Base-by-base conservation (phyloP, 1,140 invertebrate genomes). In the Tachypleus tridentatus region DNA sequence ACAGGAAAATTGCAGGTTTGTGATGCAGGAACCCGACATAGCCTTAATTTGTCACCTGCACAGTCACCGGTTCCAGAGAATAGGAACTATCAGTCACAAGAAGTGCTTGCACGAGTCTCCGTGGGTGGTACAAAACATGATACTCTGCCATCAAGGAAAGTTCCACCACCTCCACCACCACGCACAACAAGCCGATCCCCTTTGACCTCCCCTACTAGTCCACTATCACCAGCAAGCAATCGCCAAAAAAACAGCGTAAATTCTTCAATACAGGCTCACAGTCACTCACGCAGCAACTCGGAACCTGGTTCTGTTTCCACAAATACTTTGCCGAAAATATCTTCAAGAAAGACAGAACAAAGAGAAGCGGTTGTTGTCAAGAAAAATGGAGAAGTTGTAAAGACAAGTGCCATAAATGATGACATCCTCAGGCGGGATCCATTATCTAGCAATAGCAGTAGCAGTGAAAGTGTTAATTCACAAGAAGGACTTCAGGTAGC, bases 121-220 rank as follows among this genome's bases (percentile, higher is more conserved):
- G 60, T 56, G 4, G 52, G 51, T 47, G 57, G 61, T 6, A 7
- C 51, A 4, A 56, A 62, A 62, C 62, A 63, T 5, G 58, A 8
- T 48, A 53, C 9, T 9, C 60, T 82, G 82, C 68, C 84, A 65
- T 81, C 82, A 7, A 85, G 87, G 71, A 81, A 87, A 64, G 84
- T 88, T 48, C 88, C 88, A n/a, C 88, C 88, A 49, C 88, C 88
- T 9, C 88, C 88, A 54, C 88, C 88, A n/a, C 88, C 88, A 9
- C 81, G 88, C 61, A 90, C 88, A 58, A 88, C 86, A 64, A 89
- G 87, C 51, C 83, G 87, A 70, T 88, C 87, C 50, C 88, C 88
- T 4, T 76, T 89, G 66, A 86, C 87, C 29, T 89, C 88, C 57
- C 87, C 88, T 4, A 87, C 86, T 49, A 82, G 83, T 83, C 4